Evolutionary conservation across 2,113 vertebrate species (phyloP).

Genomic region (Pionites leucogaster): DNA sequence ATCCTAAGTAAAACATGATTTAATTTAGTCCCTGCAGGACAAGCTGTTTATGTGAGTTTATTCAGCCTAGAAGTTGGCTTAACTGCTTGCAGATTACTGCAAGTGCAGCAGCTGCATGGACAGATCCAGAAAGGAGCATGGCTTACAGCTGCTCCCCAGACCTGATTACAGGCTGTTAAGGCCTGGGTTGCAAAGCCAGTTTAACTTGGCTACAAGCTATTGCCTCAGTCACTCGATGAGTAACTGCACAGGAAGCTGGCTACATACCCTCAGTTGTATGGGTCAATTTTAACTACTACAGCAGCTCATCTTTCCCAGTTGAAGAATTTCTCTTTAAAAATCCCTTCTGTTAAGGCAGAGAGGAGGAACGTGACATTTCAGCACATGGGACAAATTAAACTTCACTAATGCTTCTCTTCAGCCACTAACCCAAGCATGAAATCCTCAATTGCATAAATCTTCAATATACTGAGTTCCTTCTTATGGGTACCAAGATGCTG

Average conservation of each 20-base stretch:
- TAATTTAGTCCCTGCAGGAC: neutral
- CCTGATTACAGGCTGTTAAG: neutral
- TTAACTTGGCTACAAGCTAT: neutral
- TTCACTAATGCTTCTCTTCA: neutral
- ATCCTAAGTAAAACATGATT: neutral
- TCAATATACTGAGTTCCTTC: neutral
- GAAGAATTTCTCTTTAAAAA: neutral
- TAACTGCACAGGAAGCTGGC: neutral
- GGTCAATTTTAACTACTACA: slow-evolving; percentile 12
- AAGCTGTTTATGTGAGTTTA: neutral
- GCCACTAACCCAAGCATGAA: neutral
- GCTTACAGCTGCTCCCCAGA: neutral
- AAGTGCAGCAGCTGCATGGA: accelerated
- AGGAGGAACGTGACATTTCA: neutral
- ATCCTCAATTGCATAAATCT: neutral
- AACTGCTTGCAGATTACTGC: neutral
- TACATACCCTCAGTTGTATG: neutral
- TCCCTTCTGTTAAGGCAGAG: neutral
- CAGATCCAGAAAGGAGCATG: neutral
- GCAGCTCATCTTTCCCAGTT: neutral
- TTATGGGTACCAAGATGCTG: neutral
- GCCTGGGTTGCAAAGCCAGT: neutral
- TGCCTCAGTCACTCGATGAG: slow-evolving; percentile 43
- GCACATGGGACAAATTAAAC: neutral
- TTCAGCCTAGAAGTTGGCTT: neutral